These are phyloP conservation scores for Pachymerium ferrugineum DNA, from an alignment of 2,888 invertebrate species.

Conservation along the genomic window DNA sequence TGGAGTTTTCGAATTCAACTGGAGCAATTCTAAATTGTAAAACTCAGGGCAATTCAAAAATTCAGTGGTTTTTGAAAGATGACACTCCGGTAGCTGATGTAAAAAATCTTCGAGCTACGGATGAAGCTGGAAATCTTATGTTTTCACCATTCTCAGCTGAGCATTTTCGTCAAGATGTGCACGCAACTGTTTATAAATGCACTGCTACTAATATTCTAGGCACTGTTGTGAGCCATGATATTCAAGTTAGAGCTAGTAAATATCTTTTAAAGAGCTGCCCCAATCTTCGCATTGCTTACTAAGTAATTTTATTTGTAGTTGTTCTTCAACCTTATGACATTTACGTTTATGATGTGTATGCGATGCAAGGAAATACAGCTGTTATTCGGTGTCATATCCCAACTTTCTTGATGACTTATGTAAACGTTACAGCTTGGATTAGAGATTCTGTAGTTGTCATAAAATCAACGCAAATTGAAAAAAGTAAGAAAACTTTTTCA, in stretches of 20 bases:
- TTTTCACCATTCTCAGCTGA: too few relatives aligned
- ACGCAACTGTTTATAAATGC: neutral
- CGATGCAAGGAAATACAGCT: too few relatives aligned
- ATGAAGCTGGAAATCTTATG: too few relatives aligned
- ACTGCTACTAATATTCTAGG: neutral
- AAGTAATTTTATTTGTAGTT: constrained; percentile 41
- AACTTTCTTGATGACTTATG: constrained; percentile 77
- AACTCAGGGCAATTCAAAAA: too few relatives aligned
- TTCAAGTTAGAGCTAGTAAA: neutral
- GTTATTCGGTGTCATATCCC: constrained; percentile 72
- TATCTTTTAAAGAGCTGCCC: too few relatives aligned
- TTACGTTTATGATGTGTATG: constrained; percentile 48
- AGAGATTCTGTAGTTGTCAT: constrained; percentile 54
- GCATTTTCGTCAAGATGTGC: constrained; percentile 15
- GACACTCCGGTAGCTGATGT: too few relatives aligned
- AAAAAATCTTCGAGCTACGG: too few relatives aligned
- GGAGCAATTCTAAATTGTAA: too few relatives aligned
- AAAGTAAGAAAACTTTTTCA: too few relatives aligned
- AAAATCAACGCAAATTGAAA: neutral
- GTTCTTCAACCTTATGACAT: constrained; percentile 46
- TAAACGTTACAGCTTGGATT: constrained; percentile 83
- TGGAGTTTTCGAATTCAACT: too few relatives aligned
- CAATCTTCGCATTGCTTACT: too few relatives aligned
- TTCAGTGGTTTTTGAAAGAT: too few relatives aligned
- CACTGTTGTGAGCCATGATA: neutral